Base-by-base conservation (phyloP, 1,140 invertebrate species). In the Doryteuthis pealeii region DNA sequence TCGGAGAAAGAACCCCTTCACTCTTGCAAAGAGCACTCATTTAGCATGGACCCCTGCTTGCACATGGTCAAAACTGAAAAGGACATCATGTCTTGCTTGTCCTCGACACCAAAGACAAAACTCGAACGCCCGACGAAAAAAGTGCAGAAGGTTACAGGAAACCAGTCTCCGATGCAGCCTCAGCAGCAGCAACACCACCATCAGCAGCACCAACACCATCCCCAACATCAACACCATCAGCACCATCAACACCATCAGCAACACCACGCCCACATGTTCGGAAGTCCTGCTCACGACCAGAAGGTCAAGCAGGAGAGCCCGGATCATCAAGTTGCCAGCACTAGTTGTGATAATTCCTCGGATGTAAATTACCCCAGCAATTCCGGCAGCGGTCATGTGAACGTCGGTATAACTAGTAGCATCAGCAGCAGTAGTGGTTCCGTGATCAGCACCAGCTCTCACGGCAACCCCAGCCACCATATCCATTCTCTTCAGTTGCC, bases 71-170 rank as follows among this genome's bases (percentile, higher is more conserved):
- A 68, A 22, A 32, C 30, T 14, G 66, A 68, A 31, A 68, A 68
- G 1, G 22, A 68, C 15, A 31, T 68, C 22, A 5, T 33, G 18
- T 30, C 66, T 2, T 68, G 66, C 31, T 14, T 68, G 28, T 30
- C 66, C 4, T 68, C 66, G 10, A 40, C 35, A 10, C 18, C 26
- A 8, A 62, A 62, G 54, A 62, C 54, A 6, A 62, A 62, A 62
- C 26, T 28, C 26, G 54, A 62, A 62, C 54, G 66, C 28, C 22
- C 66, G 6, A 22, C 6, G 6, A 68, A 32, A 30, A 68, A 68
- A 31, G 66, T 68, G 66, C 66, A 68, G 32, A 68, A 68, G 30
- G 66, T 68, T 10, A 68, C 66, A 8, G 66, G 54, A 6, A 22
- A 32, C 22, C 28, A 68, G 22, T 68, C 22, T 18, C 66, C 66